Conservation (phyloP, 2,797 vertebrate species). For the Pangasius djambal region DNA sequence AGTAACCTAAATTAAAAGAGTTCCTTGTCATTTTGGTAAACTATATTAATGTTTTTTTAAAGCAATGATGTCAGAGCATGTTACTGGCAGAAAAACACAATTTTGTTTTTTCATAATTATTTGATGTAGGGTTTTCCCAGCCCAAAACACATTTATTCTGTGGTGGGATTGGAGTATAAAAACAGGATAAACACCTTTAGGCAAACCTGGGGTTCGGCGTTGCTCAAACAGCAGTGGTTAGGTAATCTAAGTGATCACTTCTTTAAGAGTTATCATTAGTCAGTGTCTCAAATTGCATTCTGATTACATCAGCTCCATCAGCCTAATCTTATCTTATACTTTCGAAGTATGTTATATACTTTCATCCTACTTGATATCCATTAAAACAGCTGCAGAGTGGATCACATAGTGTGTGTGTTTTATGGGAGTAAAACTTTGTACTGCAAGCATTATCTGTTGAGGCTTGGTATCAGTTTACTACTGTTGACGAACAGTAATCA, state of each 20-base stretch:
- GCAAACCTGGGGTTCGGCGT: conserved; percentile 16
- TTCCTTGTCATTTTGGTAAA: not conserved
- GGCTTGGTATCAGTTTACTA: not conserved
- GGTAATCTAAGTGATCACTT: not conserved
- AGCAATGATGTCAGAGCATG: not conserved
- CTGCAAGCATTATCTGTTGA: not conserved
- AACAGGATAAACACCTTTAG: not conserved
- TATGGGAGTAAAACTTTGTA: not conserved
- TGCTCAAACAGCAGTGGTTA: not conserved
- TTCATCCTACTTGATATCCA: not conserved
- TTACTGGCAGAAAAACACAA: not conserved
- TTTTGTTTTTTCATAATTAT: not conserved
- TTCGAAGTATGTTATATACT: not conserved
- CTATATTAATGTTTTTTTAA: not conserved
- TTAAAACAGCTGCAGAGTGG: not conserved
- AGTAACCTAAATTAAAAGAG: not conserved
- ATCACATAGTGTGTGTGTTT: not conserved
- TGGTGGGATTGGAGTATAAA: not conserved
- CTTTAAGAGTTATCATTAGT: conserved; percentile 11
- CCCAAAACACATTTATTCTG: not conserved
- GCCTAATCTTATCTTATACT: conserved; percentile 7
- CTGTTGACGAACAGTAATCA: not conserved
- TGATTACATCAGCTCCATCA: conserved; percentile 1
- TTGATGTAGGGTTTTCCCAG: not conserved
- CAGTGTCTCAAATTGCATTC: conserved; percentile 1